Percentiles rank a stretch among this genome's conserved stretches.
These are phyloP conservation scores for Ceriagrion tenellum DNA, from an alignment of 2,888 invertebrate species.

Conservation along the genomic window DNA sequence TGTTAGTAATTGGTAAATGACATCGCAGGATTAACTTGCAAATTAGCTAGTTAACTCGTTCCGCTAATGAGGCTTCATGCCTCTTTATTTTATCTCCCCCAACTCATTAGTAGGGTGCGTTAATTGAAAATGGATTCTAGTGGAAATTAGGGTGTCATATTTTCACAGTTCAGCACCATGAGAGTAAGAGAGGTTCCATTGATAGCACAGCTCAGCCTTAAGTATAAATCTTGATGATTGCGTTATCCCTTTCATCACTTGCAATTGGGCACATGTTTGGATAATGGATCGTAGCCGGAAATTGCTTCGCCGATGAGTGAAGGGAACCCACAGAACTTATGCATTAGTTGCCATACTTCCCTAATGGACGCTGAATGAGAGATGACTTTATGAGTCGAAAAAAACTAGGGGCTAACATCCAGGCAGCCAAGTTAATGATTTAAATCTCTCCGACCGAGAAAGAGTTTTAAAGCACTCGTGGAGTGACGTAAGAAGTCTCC, in stretches of 20 bases:
- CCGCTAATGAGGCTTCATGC: no score
- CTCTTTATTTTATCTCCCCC: background rate
- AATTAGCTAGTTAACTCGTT: no score
- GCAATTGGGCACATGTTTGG: background rate
- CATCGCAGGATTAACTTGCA: no score
- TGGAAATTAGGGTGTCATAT: background rate
- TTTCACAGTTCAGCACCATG: background rate
- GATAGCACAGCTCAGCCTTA: background rate
- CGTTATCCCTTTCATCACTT: background rate
- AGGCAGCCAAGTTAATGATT: background rate
- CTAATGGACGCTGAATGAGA: background rate
- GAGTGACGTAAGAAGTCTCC: no score
- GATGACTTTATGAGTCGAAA: background rate
- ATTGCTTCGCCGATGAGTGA: conserved; percentile 1
- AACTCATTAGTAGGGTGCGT: background rate
- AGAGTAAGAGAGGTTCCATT: background rate
- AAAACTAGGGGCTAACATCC: background rate
- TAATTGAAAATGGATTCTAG: background rate
- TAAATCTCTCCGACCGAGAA: background rate
- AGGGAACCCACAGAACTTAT: background rate
- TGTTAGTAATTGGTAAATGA: no score
- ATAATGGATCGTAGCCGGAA: background rate
- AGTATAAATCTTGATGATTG: background rate
- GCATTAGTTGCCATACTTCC: background rate
- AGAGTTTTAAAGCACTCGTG: no score